phyloP scores from a whole-genome alignment of 1,140 invertebrate species.

The Drosophila suzukii region DNA sequence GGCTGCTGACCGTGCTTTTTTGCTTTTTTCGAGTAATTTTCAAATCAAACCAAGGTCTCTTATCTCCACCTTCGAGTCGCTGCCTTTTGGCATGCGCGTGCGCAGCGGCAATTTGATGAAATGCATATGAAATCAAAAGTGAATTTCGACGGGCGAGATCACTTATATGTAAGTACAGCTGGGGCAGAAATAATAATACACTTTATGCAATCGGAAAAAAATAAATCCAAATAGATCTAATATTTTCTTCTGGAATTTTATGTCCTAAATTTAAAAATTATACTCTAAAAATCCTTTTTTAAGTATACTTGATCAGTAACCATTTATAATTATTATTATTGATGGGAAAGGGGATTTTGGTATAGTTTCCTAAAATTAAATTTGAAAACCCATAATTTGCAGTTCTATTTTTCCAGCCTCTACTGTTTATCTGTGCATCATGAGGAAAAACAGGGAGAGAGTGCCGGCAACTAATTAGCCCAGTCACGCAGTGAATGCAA shows the following conservation, averaged over 20 bases:
- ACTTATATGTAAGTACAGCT: not conserved
- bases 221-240: no score
- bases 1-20: slow-evolving; percentile 9
- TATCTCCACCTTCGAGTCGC: slow-evolving; percentile 18
- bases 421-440: not conserved
- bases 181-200: not conserved
- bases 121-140: slow-evolving; percentile 83
- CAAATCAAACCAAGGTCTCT: slow-evolving; percentile 81
- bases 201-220: no score
- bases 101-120: slow-evolving; percentile 81
- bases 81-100: slow-evolving; percentile 64
- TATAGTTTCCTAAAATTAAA: not conserved
- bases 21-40: slow-evolving; percentile 68
- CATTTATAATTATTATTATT: no score
- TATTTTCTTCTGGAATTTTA: no score
- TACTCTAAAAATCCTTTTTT: not conserved
- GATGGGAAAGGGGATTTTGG: no score
- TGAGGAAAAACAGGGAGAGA: not conserved
- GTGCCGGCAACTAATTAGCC: slow-evolving; percentile 55
- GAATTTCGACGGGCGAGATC: slow-evolving; percentile 57
- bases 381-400: no score
- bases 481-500: slow-evolving; percentile 63
- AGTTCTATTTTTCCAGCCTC: not conserved
- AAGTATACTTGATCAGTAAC: no score
- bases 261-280: no score